phyloP scores from a whole-genome alignment of 2,797 vertebrate genomes.

The Siniperca undulata region DNA sequence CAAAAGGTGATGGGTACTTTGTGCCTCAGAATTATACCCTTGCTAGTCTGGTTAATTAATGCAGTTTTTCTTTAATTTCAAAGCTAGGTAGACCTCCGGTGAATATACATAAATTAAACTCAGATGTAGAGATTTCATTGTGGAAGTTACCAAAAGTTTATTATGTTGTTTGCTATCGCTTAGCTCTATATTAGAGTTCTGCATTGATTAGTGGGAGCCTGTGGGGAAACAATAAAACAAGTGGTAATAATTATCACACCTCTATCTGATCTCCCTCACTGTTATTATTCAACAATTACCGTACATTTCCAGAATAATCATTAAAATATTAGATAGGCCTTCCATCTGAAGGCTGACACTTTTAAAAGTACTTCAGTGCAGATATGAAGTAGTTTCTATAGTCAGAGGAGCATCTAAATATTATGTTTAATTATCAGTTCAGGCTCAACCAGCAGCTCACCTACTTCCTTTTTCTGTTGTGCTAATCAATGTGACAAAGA shows the following conservation, averaged over 20 bases:
- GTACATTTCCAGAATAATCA: slow-evolving; percentile 14
- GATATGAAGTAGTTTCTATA: slow-evolving; percentile 14
- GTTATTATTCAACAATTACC: not conserved
- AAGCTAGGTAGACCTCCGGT: slow-evolving; percentile 39
- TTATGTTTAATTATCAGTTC: slow-evolving; percentile 25
- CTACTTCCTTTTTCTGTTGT: slow-evolving; percentile 10
- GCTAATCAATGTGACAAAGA: slow-evolving; percentile 44
- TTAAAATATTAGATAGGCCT: not conserved
- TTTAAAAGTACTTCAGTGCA: slow-evolving; percentile 23
- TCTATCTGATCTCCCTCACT: slow-evolving; percentile 16
- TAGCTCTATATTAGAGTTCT: slow-evolving; percentile 37
- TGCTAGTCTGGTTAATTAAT: slow-evolving; percentile 56
- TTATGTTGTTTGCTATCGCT: slow-evolving; percentile 42
- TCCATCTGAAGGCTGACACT: not conserved
- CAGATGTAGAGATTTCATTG: slow-evolving; percentile 38
- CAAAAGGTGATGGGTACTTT: slow-evolving; percentile 45
- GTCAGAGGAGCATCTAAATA: slow-evolving; percentile 19
- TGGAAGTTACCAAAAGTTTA: slow-evolving; percentile 49
- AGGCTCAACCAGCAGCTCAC: slow-evolving; percentile 25
- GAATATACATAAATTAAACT: slow-evolving; percentile 53
- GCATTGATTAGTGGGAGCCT: not conserved
- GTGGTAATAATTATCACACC: slow-evolving; percentile 14
- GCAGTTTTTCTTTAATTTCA: slow-evolving; percentile 55
- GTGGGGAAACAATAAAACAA: slow-evolving; percentile 20
- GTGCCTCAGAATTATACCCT: slow-evolving; percentile 36